A percentile compares a stretch with the other conserved stretches of the same genome.
These are phyloP conservation scores for Spea multiplicata DNA, from an alignment of 2,113 vertebrate genomes.

Conservation along the genomic window DNA sequence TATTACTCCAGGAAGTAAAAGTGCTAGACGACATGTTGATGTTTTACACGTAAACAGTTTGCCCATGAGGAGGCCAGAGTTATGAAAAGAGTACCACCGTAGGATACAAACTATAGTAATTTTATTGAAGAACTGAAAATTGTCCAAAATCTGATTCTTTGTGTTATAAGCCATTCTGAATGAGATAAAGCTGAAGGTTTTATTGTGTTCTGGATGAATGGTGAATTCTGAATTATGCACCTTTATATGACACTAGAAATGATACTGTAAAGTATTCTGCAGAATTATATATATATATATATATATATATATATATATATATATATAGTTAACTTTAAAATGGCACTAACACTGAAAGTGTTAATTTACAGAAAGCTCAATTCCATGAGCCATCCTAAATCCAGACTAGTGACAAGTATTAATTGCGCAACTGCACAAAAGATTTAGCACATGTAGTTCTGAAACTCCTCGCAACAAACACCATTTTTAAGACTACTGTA, in stretches of 20 bases:
- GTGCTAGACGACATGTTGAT: conserved; percentile 19
- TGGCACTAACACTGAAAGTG: too few relatives aligned
- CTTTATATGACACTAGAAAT: neutral
- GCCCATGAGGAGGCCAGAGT: neutral
- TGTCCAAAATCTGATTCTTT: neutral
- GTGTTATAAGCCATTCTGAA: neutral
- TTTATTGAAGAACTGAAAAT: conserved; percentile 7
- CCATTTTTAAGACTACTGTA: too few relatives aligned
- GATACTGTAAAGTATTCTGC: too few relatives aligned
- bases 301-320: too few relatives aligned
- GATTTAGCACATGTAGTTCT: too few relatives aligned
- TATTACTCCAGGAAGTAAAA: conserved; percentile 21
- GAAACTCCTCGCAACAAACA: too few relatives aligned
- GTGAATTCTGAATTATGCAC: neutral
- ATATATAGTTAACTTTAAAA: too few relatives aligned
- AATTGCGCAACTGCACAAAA: too few relatives aligned
- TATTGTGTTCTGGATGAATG: neutral
- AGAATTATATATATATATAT: too few relatives aligned
- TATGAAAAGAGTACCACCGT: conserved; percentile 2
- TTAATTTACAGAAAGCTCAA: too few relatives aligned
- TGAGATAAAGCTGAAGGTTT: neutral
- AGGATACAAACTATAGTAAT: conserved; percentile 17
- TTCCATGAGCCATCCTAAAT: too few relatives aligned
- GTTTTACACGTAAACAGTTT: conserved; percentile 23
- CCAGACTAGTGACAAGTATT: too few relatives aligned